Conservation (phyloP, 2,888 invertebrate species). For the Drepanosiphum platanoidis region DNA sequence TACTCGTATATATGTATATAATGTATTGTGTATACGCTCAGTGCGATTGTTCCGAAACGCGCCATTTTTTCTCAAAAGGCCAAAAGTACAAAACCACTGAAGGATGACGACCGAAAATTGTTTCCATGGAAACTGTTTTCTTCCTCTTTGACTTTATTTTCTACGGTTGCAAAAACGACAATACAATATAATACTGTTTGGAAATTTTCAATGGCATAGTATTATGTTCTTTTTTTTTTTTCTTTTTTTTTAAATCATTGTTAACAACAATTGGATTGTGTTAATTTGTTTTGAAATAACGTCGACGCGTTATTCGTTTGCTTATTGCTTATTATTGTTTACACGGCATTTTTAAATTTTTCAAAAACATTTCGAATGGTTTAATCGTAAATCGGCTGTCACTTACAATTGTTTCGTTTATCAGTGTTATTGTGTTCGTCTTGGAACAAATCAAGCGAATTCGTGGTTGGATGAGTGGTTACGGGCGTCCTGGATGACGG, state of each 20-base stretch:
- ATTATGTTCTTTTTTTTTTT: neutral
- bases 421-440: slow-evolving; percentile 60
- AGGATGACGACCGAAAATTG: slow-evolving; percentile 51
- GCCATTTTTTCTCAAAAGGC: slow-evolving; percentile 49
- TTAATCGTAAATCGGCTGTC: neutral
- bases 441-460: slow-evolving; percentile 62
- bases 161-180: slow-evolving; percentile 20
- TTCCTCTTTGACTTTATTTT: slow-evolving; percentile 41
- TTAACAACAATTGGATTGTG: neutral
- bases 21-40: slow-evolving; percentile 38
- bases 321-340: neutral
- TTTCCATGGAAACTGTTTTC: slow-evolving; percentile 59
- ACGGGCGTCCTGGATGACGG: slow-evolving; percentile 63
- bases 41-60: slow-evolving; percentile 48
- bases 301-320: no score
- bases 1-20: neutral
- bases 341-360: neutral
- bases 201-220: slow-evolving; percentile 11
- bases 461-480: slow-evolving; percentile 58
- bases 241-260: neutral
- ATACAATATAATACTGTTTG: slow-evolving; percentile 38
- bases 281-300: neutral
- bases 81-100: slow-evolving; percentile 59
- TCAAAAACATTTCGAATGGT: neutral
- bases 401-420: slow-evolving; percentile 57